A percentile compares a stretch with the other conserved stretches of the same genome.
These are phyloP conservation scores for Caretta caretta DNA, from an alignment of 2,113 vertebrate species.

Conservation along the genomic window DNA sequence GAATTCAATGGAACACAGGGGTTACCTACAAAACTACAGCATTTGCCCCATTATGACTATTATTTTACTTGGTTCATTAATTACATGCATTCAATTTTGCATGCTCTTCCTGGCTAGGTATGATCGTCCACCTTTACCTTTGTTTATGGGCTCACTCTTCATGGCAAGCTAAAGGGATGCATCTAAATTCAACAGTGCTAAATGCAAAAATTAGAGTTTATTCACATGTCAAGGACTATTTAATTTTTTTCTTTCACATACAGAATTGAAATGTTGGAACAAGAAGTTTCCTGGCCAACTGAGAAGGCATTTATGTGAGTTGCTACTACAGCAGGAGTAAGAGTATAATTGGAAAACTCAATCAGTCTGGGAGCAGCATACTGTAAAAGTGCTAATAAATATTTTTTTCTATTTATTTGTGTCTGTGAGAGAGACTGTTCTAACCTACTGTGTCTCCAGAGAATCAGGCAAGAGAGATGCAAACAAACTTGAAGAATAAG, in stretches of 20 bases:
- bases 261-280: not conserved
- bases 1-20: not conserved
- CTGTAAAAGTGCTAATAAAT: not conserved
- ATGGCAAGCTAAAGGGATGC: not conserved
- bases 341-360: not conserved
- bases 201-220: not conserved
- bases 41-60: not conserved
- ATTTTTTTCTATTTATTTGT: not conserved
- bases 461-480: not conserved
- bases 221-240: not conserved
- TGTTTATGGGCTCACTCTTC: not conserved
- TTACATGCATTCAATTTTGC: not conserved
- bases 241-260: rapidly evolving
- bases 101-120: not conserved
- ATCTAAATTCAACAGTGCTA: not conserved
- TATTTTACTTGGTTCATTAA: not conserved
- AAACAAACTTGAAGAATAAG: not conserved
- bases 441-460: not conserved
- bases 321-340: not conserved
- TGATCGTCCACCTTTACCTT: not conserved
- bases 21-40: not conserved
- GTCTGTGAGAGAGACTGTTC: not conserved
- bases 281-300: not conserved
- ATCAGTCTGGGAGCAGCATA: not conserved
- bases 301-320: not conserved